A percentile compares a stretch with the other conserved stretches of the same genome.
These are phyloP conservation scores for Halictus rubicundus DNA, from an alignment of 1,140 invertebrate genomes.

Conservation along the genomic window DNA sequence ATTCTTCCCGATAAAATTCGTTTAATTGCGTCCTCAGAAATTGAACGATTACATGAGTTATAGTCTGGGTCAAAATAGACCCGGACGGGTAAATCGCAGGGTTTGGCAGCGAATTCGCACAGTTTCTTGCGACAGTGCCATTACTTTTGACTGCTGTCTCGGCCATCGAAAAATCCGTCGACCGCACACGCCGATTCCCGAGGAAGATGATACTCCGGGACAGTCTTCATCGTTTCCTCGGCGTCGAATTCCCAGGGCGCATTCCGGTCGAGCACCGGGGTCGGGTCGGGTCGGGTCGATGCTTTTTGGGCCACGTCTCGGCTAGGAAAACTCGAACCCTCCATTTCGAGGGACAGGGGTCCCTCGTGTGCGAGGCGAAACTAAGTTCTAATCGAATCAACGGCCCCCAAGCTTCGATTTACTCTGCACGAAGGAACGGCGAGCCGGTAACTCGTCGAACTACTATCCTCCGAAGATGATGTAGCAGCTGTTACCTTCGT, in stretches of 20 bases:
- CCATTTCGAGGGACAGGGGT: slow-evolving; percentile 34
- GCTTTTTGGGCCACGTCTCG: slow-evolving; percentile 22
- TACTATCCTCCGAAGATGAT: slow-evolving; percentile 46
- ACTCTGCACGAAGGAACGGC: slow-evolving; percentile 37
- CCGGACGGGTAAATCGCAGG: no score
- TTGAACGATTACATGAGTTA: no score
- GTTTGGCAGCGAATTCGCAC: no score
- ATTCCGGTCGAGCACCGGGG: slow-evolving; percentile 20
- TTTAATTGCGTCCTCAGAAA: no score
- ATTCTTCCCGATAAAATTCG: no score
- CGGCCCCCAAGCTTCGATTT: slow-evolving; percentile 60
- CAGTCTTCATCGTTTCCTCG: not conserved
- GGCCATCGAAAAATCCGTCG: no score
- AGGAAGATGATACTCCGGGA: not conserved
- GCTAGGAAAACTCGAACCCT: slow-evolving; percentile 48
- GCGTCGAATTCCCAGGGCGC: slow-evolving; percentile 43
- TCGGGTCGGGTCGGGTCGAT: no score
- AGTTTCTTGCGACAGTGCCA: no score
- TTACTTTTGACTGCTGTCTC: no score
- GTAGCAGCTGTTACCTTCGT: slow-evolving; percentile 43
- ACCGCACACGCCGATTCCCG: no score
- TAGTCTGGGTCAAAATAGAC: no score
- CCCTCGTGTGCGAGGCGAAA: slow-evolving; percentile 61
- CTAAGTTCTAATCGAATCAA: slow-evolving; percentile 71
- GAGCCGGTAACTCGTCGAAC: slow-evolving; percentile 51